A percentile compares a stretch with the other conserved stretches of the same genome.
Evolutionary conservation across 2,888 invertebrate species (phyloP).

Genomic region (Bembecia ichneumoniformis): DNA sequence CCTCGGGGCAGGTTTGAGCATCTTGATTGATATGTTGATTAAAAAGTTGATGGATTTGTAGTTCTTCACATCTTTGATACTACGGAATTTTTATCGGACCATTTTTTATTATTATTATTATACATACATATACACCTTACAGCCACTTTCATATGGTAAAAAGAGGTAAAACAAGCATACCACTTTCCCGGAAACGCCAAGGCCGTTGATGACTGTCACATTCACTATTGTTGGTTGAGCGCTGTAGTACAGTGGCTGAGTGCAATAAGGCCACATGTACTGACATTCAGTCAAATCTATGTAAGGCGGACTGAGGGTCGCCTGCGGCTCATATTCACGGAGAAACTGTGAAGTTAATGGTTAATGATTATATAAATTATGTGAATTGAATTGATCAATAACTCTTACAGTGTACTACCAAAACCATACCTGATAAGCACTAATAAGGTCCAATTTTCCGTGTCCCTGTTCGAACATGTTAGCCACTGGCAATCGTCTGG

Average conservation of each 20-base stretch:
- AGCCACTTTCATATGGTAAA: not conserved
- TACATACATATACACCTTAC: not conserved
- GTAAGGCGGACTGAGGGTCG: slow-evolving; percentile 82
- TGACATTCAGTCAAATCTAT: slow-evolving; percentile 95
- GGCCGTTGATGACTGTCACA: slow-evolving; percentile 93
- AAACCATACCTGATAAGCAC: slow-evolving; percentile 83
- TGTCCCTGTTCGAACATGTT: slow-evolving; percentile 99
- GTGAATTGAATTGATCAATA: no score
- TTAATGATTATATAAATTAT: no score
- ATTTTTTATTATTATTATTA: not conserved
- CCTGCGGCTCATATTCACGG: slow-evolving; percentile 72
- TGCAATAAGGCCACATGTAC: slow-evolving; percentile 99
- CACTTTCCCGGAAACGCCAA: slow-evolving; percentile 90
- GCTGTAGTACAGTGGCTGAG: slow-evolving; percentile 92
- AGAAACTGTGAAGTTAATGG: slow-evolving; percentile 51
- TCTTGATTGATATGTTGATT: no score
- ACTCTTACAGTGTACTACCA: no score
- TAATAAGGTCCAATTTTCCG: slow-evolving; percentile 91
- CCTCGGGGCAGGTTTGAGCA: no score
- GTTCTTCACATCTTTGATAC: no score
- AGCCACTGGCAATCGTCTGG: slow-evolving; percentile 84
- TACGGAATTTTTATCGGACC: not conserved
- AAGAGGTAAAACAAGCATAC: slow-evolving; percentile 20
- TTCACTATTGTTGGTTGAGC: slow-evolving; percentile 92
- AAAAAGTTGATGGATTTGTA: no score